Evolutionary conservation across 2,888 invertebrate species (phyloP).

Genomic region (Exephanes ischioxanthus): DNA sequence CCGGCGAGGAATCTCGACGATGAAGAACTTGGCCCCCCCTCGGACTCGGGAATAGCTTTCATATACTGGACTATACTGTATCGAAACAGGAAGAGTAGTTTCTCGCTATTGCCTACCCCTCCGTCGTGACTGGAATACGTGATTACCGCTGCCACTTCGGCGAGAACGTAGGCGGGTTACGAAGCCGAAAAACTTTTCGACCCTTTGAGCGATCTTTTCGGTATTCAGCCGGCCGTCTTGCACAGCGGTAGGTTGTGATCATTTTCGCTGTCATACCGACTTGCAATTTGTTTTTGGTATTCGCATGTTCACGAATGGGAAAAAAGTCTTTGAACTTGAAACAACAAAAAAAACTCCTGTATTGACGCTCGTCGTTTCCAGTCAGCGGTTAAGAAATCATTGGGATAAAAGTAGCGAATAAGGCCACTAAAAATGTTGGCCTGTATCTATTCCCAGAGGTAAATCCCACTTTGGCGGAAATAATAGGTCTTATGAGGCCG

Average conservation of each 20-base stretch:
- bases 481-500: no score
- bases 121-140: slow-evolving; percentile 46
- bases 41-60: slow-evolving; percentile 24
- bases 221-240: neutral
- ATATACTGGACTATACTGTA: slow-evolving; percentile 2
- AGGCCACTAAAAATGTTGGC: no score
- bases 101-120: slow-evolving; percentile 16
- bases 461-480: no score
- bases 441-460: no score
- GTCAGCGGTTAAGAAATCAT: no score
- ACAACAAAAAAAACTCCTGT: neutral
- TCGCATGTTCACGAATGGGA: neutral
- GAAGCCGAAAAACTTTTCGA: slow-evolving; percentile 41
- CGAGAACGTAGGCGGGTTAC: slow-evolving; percentile 21
- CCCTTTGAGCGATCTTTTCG: neutral
- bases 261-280: neutral
- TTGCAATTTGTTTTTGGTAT: neutral
- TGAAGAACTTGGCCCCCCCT: slow-evolving; percentile 19
- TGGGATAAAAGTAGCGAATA: no score
- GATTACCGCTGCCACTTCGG: slow-evolving; percentile 19
- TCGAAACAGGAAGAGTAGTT: slow-evolving; percentile 12
- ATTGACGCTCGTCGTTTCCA: neutral
- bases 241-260: neutral
- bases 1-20: slow-evolving; percentile 35
- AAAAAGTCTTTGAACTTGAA: neutral